Percentiles rank a stretch among this genome's conserved stretches.
Conservation (phyloP, 2,113 vertebrate genomes). For the Thomomys bottae region DNA sequence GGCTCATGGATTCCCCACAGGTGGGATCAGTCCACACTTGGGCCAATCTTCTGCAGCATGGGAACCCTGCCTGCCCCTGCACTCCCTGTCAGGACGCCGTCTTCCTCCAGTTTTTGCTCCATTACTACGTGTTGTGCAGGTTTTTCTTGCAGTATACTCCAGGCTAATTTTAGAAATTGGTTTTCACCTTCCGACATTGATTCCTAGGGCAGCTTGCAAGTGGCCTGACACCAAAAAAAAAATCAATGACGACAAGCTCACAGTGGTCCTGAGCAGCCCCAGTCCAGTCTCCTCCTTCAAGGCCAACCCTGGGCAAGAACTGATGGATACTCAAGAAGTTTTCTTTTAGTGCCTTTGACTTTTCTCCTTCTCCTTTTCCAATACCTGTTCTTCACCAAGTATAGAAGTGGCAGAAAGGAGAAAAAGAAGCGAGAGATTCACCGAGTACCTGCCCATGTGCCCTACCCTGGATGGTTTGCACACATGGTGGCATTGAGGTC, state of each 20-base stretch:
- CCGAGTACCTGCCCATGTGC: accelerated
- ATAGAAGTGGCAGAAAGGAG: no score
- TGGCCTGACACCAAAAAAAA: constrained; percentile 62
- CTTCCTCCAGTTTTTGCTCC: constrained; percentile 15
- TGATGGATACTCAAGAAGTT: background rate
- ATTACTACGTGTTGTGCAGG: constrained; percentile 50
- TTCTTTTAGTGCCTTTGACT: background rate
- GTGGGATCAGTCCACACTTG: accelerated
- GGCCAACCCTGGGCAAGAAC: constrained; percentile 30
- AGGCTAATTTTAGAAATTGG: constrained; percentile 81
- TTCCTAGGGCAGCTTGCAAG: constrained; percentile 77
- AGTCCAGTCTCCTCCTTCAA: constrained; percentile 43
- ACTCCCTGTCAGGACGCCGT: background rate
- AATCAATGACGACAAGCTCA: constrained; percentile 75
- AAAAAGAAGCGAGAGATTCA: background rate
- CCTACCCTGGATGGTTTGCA: background rate
- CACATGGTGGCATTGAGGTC: background rate
- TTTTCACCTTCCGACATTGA: constrained; percentile 80
- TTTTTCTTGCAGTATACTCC: constrained; percentile 70
- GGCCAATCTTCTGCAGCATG: accelerated
- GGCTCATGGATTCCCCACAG: background rate
- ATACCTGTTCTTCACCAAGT: background rate
- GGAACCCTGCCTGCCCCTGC: background rate
- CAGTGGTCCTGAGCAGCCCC: constrained; percentile 49
- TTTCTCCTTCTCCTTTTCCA: background rate